A percentile compares a stretch with the other conserved stretches of the same genome.
phyloP scores from a whole-genome alignment of 2,113 vertebrate genomes.

The Hipposideros armiger region DNA sequence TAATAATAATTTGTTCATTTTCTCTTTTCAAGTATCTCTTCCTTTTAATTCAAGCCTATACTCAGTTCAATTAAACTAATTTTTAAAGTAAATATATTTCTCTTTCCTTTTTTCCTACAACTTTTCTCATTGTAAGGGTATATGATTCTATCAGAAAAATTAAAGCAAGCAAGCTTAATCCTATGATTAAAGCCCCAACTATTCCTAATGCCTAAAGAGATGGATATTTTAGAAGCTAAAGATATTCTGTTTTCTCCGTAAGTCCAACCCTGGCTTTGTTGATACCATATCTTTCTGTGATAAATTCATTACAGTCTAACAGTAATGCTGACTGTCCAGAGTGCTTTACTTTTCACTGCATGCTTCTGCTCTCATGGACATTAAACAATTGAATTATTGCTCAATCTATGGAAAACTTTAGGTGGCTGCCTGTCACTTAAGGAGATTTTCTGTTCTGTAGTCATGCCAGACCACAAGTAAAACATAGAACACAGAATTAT shows the following conservation, averaged over 20 bases:
- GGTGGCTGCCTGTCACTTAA: constrained; percentile 6
- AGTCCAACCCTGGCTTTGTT: not conserved
- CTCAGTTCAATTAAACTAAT: not conserved
- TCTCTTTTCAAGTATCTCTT: not conserved
- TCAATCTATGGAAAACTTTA: not conserved
- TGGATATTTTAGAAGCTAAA: not conserved
- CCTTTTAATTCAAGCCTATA: not conserved
- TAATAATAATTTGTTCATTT: not conserved
- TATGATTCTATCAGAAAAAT: not conserved
- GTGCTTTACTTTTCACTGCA: not conserved
- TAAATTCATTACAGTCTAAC: not conserved
- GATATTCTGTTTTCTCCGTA: not conserved
- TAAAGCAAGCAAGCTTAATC: not conserved
- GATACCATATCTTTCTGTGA: not conserved
- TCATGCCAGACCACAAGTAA: not conserved
- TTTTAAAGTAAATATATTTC: not conserved
- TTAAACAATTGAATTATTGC: not conserved
- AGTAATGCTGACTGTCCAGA: not conserved
- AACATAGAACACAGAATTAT: not conserved
- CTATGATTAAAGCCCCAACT: not conserved
- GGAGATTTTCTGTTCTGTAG: not conserved
- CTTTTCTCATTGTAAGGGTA: not conserved
- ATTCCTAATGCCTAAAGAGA: not conserved
- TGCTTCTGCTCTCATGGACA: not conserved
- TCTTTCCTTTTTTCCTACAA: not conserved